Evolutionary conservation across 2,888 invertebrate genomes (phyloP).

Genomic region (Mantis religiosa): DNA sequence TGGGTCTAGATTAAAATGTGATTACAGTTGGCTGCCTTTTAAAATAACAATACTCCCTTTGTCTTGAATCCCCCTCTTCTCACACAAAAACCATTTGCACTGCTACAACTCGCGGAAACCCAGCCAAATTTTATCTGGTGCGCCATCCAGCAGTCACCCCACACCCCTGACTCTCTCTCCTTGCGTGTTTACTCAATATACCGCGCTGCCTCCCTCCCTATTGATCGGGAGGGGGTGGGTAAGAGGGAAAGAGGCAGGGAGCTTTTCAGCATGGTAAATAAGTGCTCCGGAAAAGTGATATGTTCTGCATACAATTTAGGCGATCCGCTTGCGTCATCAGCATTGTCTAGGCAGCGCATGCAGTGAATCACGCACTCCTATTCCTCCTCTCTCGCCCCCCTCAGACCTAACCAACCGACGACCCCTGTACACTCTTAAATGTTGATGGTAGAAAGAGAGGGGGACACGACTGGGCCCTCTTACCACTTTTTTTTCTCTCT

Average conservation of each 20-base stretch:
- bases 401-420: background rate
- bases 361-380: constrained; percentile 27
- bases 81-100: constrained; percentile 13
- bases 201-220: constrained; percentile 28
- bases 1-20: constrained; percentile 21
- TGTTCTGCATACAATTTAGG: constrained; percentile 36
- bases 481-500: background rate
- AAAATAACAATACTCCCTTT: constrained; percentile 15
- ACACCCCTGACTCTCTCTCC: constrained; percentile 24
- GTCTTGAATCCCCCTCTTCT: background rate
- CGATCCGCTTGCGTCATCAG: constrained; percentile 33
- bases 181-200: constrained; percentile 36
- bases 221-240: constrained; percentile 25
- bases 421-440: constrained; percentile 4
- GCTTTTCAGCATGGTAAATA: constrained; percentile 37
- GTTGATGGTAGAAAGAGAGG: background rate
- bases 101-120: constrained; percentile 11
- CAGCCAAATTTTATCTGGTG: constrained; percentile 23
- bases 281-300: constrained; percentile 36
- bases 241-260: background rate
- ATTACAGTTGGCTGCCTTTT: constrained; percentile 22
- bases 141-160: constrained; percentile 22
- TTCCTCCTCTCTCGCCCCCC: background rate
- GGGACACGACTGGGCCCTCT: background rate
- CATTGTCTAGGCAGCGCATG: constrained; percentile 30